phyloP scores from a whole-genome alignment of 2,888 invertebrate species.

The Napeogenes inachia region DNA sequence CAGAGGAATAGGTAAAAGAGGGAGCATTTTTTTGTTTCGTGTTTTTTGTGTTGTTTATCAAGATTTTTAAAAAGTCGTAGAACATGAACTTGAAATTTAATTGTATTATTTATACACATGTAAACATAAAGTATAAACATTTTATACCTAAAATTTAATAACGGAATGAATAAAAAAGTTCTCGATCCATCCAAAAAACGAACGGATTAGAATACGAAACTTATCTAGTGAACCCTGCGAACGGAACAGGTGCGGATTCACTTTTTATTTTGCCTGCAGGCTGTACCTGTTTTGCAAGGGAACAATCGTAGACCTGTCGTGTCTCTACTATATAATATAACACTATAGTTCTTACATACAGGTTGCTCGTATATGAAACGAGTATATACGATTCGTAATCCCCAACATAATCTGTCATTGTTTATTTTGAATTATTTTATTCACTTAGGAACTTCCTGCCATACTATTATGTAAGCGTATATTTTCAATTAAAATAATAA shows the following conservation, averaged over 20 bases:
- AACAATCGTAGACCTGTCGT: slow-evolving; percentile 29
- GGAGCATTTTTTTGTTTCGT: no score
- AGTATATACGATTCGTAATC: no score
- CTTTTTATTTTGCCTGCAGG: slow-evolving; percentile 40
- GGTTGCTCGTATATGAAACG: no score
- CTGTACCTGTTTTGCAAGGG: slow-evolving; percentile 33
- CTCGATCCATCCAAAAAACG: slow-evolving; percentile 23
- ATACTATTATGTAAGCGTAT: no score
- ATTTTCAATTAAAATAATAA: no score
- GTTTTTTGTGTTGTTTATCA: no score
- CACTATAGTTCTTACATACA: neutral
- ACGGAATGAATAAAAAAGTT: slow-evolving; percentile 35
- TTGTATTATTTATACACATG: neutral
- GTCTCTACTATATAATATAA: neutral
- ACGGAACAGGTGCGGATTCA: slow-evolving; percentile 52
- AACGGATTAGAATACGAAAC: slow-evolving; percentile 43
- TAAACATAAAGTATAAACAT: neutral
- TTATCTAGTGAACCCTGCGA: slow-evolving; percentile 60
- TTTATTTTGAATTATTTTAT: no score
- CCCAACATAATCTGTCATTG: no score
- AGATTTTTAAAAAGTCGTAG: no score
- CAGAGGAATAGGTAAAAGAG: no score
- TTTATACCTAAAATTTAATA: slow-evolving; percentile 2
- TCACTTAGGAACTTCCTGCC: no score
- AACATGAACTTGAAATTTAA: neutral